Base-by-base conservation (phyloP, 2,113 vertebrate genomes). In the Pomatostomus ruficeps region DNA sequence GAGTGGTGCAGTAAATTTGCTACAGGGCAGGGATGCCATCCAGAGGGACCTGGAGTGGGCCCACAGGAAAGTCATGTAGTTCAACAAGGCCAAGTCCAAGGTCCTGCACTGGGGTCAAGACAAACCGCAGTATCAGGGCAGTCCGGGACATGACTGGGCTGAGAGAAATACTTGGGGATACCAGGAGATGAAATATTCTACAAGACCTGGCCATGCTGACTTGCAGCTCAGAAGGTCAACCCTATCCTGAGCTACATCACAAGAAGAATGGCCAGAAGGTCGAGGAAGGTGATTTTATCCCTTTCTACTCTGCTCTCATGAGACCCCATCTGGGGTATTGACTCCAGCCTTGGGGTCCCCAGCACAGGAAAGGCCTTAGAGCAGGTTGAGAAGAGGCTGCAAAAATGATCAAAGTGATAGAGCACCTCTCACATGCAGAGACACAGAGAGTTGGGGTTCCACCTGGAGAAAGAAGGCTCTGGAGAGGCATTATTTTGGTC, bases 161-260 rank as follows among this genome's bases (percentile, higher is more conserved):
- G 31, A 38, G 10, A 76, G 35, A n/a, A 76, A 2, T n/a, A 36
- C 5, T 33, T 33, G 10, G 11, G 16, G 38, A 7, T 66, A 40
- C 2, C 20, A 28, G 31, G 35, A 24, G 31, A 48, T 36, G 8
- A 79, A 54, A 77, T 24, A 13, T 5, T 31, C 2, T 0, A 20
- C 0, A 0, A 14, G 9, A 54, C 2, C 4, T 3, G 1, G 2
- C 2, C 1, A 14, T 11, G 9, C 11, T 11, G 6, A 7, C 10
- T 40, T 12, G 4, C 11, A 80, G 51, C 9, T 49, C 33, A 25
- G 45, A 65, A 80, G 22, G 9, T 3, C 11, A 52, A 9, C 2
- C 0, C 0, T n/a, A 0, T 29, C n/a, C 49, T 48, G 9, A 10
- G 17, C 36, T 43, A 35, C 21, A 28, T 14, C 7, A 24, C 4